Evolutionary conservation across 2,797 vertebrate species (phyloP), one percentile per base, ranked within the genome.

Genomic region (Calcarius lapponicus): DNA sequence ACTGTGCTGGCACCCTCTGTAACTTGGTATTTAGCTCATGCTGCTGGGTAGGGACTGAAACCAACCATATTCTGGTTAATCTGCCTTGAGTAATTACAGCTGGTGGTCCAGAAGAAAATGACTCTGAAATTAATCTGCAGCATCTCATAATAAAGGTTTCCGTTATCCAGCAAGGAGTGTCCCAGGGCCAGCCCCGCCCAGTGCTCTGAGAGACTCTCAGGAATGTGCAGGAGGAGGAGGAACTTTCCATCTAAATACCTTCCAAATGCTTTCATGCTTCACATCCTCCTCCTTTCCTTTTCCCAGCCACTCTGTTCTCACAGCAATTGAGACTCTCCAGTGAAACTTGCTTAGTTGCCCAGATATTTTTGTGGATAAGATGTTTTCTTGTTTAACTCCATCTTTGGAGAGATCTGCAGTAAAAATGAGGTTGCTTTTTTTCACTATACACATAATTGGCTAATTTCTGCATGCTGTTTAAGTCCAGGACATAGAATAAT

Each of bases 81-180:
- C 76, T 92, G 86, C 66, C 79, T 85, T 93, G 94, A 97, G 88
- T 57, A 94, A 81, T 82, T 80, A 66, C 86, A 96, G 92, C 94
- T 96, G 92, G 86, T 38, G 78, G 87, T 72, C 72, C 6, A 11
- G 94, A 98, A 96, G 90, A 96, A 90, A 94, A 94, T 43, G 21
- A 82, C 83, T 96, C 95, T 92, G 92, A 95, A 96, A 95, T 95
- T 22, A 92, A 91, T 86, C 81, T 95, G 75, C 69, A 92, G 70
- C 62, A 56, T 93, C 86, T 96, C 89, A 74, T 66, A 90, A 82
- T 67, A 78, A 86, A 92, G 50, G 84, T 96, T 83, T 73, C 92
- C 8, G 2, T 80, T 96, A 94, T 11, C 48, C 75, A 87, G 61
- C 64, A 78, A 88, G 86, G 67, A 58, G 36, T 11, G 31, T 76